Evolutionary conservation across 1,140 invertebrate genomes (phyloP), one percentile per base, ranked within the genome.

Genomic region (Pseudomyrmex flavicornis): DNA sequence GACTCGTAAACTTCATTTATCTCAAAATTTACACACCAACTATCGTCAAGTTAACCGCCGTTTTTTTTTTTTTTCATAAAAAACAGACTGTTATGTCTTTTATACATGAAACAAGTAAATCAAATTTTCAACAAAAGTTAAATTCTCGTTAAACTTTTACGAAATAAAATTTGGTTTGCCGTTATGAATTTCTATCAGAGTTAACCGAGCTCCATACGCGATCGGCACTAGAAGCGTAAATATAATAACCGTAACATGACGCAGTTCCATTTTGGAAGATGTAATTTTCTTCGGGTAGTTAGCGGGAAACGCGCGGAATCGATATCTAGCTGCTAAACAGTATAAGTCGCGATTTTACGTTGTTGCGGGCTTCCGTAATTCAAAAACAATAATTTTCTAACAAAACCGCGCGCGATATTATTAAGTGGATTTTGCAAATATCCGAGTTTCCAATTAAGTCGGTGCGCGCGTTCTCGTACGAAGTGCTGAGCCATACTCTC

Each of bases 401-500:
- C 26, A 17, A 68, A 56, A 68, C 56, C 20, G 35, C 17, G n/a
- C 48, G 17, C 15, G 63, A 76, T 54, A 58, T 58, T 79, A 69
- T 69, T 69, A 79, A 79, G 65, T 48, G 65, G 44, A 48, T 59
- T 52, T 70, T 20, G 54, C 44, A 22, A 20, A 79, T 79, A 79
- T 70, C 44, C 61, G 48, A 66, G 61, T 66, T 76, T 66, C 74
- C 76, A 79, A 79, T 79, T 70, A 70, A 79, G 20, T 66, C 35
- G 17, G 35, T 35, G 35, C 12, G 54, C 44, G 61, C 35, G 35
- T 63, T 65, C 22, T 63, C 46, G 73, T 59, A 35, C 73, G 12
- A 15, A n/a, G 44, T 22, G 12, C 20, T 13, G 15, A 62, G 72
- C 59, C 58, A 48, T 35, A 35, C 35, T 44, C 72, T 65, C 35